These are phyloP conservation scores for Heteractis magnifica DNA, from an alignment of 92 coral and sea anemone species.

Conservation along the genomic window DNA sequence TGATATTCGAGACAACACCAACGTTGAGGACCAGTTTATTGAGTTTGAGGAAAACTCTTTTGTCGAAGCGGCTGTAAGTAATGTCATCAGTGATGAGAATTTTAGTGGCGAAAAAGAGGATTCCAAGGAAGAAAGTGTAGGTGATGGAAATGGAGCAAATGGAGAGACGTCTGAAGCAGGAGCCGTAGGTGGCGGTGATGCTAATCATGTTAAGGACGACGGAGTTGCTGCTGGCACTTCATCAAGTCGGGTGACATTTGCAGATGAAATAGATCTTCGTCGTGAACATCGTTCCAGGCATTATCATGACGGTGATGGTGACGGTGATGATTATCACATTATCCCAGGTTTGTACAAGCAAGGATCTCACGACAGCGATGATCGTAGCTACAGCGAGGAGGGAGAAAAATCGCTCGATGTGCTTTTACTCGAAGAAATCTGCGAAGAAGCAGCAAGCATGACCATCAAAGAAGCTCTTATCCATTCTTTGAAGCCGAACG, in stretches of 20 bases:
- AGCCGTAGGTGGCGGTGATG: not conserved
- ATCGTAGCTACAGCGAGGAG: not conserved
- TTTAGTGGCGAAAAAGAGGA: not conserved
- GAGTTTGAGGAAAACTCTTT: slow-evolving; percentile 19
- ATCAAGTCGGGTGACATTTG: slow-evolving; percentile 18
- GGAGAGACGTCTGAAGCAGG: not conserved
- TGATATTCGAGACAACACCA: slow-evolving; percentile 29
- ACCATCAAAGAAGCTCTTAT: slow-evolving; percentile 83
- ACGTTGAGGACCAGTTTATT: slow-evolving; percentile 33
- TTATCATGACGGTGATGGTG: slow-evolving; percentile 2
- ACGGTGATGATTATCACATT: slow-evolving; percentile 3
- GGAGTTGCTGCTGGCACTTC: not conserved
- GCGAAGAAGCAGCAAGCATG: slow-evolving; percentile 90
- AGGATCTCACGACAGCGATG: not conserved
- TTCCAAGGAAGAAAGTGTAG: not conserved
- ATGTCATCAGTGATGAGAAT: not conserved
- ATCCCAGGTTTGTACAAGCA: slow-evolving; percentile 6
- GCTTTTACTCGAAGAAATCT: slow-evolving; percentile 60
- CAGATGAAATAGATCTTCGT: slow-evolving; percentile 10
- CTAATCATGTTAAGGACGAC: slow-evolving; percentile 12
- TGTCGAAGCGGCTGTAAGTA: slow-evolving; percentile 8
- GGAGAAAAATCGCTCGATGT: slow-evolving; percentile 26
- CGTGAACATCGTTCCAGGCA: not conserved
- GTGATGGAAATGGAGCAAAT: not conserved
- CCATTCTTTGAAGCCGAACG: slow-evolving; percentile 73